Evolutionary conservation across 2,888 invertebrate species (phyloP), one percentile per base, ranked within the genome.

Genomic region (Drosophila meridionalis): DNA sequence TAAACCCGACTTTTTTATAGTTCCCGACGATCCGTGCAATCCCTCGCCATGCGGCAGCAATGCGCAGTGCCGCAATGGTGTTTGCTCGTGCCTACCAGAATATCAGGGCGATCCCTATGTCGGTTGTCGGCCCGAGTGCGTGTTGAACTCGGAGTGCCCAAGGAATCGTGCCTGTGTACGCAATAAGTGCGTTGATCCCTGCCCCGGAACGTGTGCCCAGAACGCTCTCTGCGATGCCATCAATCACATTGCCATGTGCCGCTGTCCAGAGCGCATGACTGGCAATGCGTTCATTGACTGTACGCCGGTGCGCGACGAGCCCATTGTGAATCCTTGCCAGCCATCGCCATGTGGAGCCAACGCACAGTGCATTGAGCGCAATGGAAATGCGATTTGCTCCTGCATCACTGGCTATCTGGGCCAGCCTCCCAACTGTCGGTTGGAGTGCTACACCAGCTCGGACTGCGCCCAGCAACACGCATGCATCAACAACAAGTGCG

Each of bases 131-230:
- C 97, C 97, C 0, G 97, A 97, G 93, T 98, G 97, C 92, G 95
- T 96, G 1, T 92, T 96, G 2, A 97, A 96, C 91, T 95, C 95
- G 0, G 97, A 97, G 89, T 98, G 98, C 93, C 94, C 96, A 1
- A 93, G 95, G 58, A 95, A 96, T 89, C 95, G 95, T 90, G 96
- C 97, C 26, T 98, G 98, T 90, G 93, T 96, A 42, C 95, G 95
- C 72, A 96, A 96, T 69, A 97, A 97, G 93, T 98, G 98, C 90
- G 93, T 94, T n/a, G 95, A 98, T 93, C 97, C 98, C 6, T 98
- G 98, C 85, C 95, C 95, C n/a, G 96, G 96, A 75, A 96, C 96
- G 84, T 98, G 97, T 90, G 97, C 97, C 11, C 93, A 94, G 60
- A 96, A 95, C 90, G 96, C 97, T 2, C 94, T 95, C 66, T 97